These are phyloP conservation scores for Prunella himalayana DNA, from an alignment of 2,113 vertebrate species.

Conservation along the genomic window DNA sequence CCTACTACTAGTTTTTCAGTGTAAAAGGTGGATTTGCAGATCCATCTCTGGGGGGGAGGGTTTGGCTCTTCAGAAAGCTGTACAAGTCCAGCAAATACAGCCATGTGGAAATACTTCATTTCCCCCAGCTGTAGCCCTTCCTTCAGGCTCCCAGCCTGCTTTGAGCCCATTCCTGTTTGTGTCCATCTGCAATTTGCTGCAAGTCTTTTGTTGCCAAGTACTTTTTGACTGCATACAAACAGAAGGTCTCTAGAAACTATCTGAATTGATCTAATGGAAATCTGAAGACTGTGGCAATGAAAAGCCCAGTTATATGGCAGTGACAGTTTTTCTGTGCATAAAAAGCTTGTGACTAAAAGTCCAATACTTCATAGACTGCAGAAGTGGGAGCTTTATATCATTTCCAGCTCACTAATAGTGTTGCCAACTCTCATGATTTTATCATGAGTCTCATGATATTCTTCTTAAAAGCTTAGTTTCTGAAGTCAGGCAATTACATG, in stretches of 20 bases:
- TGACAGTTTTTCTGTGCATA: conserved; percentile 24
- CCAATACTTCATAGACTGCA: conserved; percentile 33
- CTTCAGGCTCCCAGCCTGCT: conserved; percentile 1
- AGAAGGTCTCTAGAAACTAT: conserved; percentile 33
- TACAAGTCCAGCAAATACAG: background rate
- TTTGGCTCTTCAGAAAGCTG: background rate
- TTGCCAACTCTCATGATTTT: conserved; percentile 65
- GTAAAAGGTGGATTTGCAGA: conserved; percentile 18
- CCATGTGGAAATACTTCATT: conserved; percentile 3
- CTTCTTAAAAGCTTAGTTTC: conserved; percentile 54
- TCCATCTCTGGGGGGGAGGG: background rate
- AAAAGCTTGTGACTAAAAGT: conserved; percentile 31
- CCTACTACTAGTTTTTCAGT: background rate
- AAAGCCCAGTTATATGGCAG: background rate
- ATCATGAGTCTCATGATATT: conserved; percentile 63
- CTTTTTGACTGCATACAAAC: conserved; percentile 40
- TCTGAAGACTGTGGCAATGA: conserved; percentile 18
- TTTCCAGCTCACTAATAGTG: conserved; percentile 57
- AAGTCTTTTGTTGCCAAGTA: conserved; percentile 9
- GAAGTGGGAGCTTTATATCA: conserved; percentile 47
- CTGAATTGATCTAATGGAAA: conserved; percentile 30
- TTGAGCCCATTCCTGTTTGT: background rate
- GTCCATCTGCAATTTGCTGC: conserved; percentile 17
- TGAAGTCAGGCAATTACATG: conserved; percentile 52
- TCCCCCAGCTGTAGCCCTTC: background rate